Evolutionary conservation across 2,888 invertebrate species (phyloP), one percentile per base, ranked within the genome.

Genomic region (Abrostola tripartita): DNA sequence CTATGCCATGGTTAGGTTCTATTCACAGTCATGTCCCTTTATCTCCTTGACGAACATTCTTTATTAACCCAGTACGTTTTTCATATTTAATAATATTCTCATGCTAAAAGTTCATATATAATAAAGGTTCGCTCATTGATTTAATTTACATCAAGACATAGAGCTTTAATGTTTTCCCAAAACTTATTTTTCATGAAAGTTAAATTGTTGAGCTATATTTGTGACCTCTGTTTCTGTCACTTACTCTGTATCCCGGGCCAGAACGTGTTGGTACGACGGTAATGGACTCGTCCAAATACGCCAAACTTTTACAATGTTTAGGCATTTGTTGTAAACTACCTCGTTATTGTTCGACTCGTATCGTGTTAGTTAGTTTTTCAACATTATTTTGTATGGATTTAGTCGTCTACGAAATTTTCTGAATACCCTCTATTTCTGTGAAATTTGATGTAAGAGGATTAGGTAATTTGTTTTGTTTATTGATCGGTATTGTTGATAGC

Each of bases 231-330:
- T 61, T 1, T 24, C 4, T 24, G 0, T n/a, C 0, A 36, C 36
- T 38, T 73, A 56, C 68, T 76, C 79, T 81, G 37, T 59, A 6
- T 5, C 36, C 50, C 54, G 78, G 74, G 79, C 78, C 72, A 87
- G 91, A 83, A 91, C 91, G 85, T 79, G 81, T 81, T 91, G 91
- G 90, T 89, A 91, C 91, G 88, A 83, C 84, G 76, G 79, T 90
- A 89, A 90, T 90, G 85, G 87, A 83, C 78, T 81, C 76, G 73
- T 76, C 80, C 75, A 71, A 82, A 83, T 75, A 74, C 65, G 69
- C 67, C 67, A 67, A 85, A 85, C 80, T 83, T 81, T 76, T 73
- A 81, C 82, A 81, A 77, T 62, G 73, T 76, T 72, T 62, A 68
- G 77, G 72, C 77, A 73, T 74, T 78, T 76, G 72, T 75, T 65